Conservation (phyloP, 2,113 vertebrate genomes). For the Hippocampus guttulatus region DNA sequence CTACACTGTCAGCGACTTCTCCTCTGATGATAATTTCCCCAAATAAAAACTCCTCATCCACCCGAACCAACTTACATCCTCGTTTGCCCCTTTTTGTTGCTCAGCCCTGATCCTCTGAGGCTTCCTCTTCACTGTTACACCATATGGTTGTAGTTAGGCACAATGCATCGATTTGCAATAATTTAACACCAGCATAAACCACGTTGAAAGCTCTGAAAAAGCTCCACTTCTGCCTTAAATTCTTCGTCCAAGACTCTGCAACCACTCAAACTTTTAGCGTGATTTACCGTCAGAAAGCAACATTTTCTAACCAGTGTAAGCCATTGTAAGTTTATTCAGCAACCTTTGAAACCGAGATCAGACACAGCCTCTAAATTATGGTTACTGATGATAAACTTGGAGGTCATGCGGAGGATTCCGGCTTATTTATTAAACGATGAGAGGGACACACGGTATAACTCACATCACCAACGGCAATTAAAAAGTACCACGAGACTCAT, state of each 20-base stretch:
- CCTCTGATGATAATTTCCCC: constrained; percentile 41
- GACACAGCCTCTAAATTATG: constrained; percentile 82
- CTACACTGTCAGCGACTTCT: background rate
- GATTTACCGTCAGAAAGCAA: constrained; percentile 91
- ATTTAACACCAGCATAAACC: constrained; percentile 87
- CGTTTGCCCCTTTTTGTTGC: constrained; percentile 68
- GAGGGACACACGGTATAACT: constrained; percentile 32
- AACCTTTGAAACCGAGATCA: constrained; percentile 92
- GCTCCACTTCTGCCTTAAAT: constrained; percentile 68
- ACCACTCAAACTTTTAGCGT: constrained; percentile 94
- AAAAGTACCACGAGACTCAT: constrained; percentile 42
- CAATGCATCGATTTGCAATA: constrained; percentile 91
- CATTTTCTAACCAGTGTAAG: constrained; percentile 91
- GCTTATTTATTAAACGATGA: constrained; percentile 59
- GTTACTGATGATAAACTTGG: constrained; percentile 65
- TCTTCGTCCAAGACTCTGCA: constrained; percentile 75
- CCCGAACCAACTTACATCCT: constrained; percentile 73
- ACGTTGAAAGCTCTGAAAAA: constrained; percentile 91
- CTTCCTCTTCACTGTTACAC: constrained; percentile 82
- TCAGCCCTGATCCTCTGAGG: constrained; percentile 67
- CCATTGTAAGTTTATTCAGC: constrained; percentile 95
- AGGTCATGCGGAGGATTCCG: constrained; percentile 59
- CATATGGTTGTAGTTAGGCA: constrained; percentile 98
- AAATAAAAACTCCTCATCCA: constrained; percentile 56
- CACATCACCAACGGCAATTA: constrained; percentile 39